phyloP scores from a whole-genome alignment of 64 coral and sea anemone species.

The Orbicella faveolata region DNA sequence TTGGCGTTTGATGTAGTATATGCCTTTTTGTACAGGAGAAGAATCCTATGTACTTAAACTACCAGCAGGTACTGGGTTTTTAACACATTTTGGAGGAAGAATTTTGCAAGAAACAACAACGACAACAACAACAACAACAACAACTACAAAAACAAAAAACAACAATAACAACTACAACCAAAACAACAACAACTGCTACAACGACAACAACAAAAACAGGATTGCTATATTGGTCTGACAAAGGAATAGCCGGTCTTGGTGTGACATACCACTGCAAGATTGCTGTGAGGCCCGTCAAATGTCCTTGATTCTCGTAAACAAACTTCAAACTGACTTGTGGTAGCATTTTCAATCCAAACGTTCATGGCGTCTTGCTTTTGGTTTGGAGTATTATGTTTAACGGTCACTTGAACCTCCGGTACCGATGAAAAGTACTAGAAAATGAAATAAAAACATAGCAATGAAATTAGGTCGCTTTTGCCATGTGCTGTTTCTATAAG shows the following conservation, averaged over 20 bases:
- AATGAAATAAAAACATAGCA: not conserved
- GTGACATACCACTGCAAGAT: constrained; percentile 1
- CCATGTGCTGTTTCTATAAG: no score
- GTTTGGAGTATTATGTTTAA: not conserved
- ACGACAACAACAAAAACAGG: no score
- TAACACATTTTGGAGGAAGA: no score
- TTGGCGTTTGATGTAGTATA: no score
- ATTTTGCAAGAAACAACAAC: no score
- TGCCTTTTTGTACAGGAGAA: no score
- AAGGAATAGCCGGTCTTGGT: not conserved
- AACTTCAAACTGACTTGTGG: not conserved
- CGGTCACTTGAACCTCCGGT: not conserved
- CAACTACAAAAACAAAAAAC: not conserved
- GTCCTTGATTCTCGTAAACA: constrained; percentile 17
- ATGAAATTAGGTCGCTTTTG: not conserved
- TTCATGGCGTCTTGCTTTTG: constrained; percentile 26
- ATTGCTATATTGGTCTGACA: no score
- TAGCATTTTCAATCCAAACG: constrained; percentile 17
- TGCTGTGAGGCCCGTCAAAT: constrained; percentile 7
- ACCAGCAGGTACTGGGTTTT: no score
- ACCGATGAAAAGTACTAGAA: not conserved
- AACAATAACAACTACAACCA: not conserved
- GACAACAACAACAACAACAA: no score
- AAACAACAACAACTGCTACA: no score
- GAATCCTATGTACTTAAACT: no score